These are phyloP conservation scores for Ganaspis sp. DNA, from an alignment of 1,140 invertebrate species.

Conservation along the genomic window DNA sequence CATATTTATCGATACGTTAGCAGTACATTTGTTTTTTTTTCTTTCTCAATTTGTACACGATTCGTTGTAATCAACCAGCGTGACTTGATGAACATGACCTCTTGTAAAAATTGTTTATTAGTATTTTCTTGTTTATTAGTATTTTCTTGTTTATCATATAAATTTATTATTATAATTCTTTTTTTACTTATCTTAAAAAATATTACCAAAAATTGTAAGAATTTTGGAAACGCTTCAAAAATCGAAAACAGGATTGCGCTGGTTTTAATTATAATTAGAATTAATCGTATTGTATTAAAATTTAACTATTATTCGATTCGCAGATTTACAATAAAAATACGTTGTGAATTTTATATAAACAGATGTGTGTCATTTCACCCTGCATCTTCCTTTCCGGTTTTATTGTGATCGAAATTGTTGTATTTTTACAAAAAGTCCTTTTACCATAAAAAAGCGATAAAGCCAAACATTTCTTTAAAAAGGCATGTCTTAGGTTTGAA, in stretches of 20 bases:
- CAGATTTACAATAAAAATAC: slow-evolving; percentile 61
- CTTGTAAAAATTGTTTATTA: slow-evolving; percentile 21
- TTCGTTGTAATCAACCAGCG: slow-evolving; percentile 42
- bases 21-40: slow-evolving; percentile 35
- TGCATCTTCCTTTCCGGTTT: neutral
- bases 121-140: neutral
- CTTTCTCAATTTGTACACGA: slow-evolving; percentile 49
- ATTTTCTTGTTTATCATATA: neutral
- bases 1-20: slow-evolving; percentile 38
- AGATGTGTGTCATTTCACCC: slow-evolving; percentile 12
- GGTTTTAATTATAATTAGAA: slow-evolving; percentile 54
- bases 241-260: slow-evolving; percentile 34
- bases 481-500: no score
- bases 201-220: no score
- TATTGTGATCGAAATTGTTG: no score
- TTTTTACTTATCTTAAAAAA: no score
- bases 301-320: slow-evolving; percentile 56
- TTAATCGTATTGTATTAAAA: slow-evolving; percentile 58
- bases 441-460: no score
- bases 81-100: neutral
- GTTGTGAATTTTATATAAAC: slow-evolving; percentile 56
- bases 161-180: no score
- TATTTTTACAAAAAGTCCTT: no score
- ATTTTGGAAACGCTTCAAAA: no score
- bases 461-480: no score